Percentiles rank a stretch among this genome's conserved stretches.
Conservation (phyloP, 2,797 vertebrate species). For the Cheirogaleus major region DNA sequence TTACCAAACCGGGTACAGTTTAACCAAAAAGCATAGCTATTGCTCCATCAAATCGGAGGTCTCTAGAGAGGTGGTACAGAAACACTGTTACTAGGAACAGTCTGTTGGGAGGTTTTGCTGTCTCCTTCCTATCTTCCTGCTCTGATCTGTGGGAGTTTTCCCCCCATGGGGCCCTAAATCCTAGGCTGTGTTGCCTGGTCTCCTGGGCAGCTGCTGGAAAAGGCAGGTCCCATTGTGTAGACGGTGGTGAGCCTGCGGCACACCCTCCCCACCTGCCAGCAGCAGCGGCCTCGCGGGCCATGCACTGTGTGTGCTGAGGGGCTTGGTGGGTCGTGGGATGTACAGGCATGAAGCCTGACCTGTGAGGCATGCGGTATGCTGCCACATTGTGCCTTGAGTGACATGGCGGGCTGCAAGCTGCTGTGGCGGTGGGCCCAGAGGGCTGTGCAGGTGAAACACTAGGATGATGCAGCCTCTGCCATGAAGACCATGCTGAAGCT, state of each 20-base stretch:
- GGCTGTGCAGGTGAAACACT: not conserved
- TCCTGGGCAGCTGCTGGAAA: not conserved
- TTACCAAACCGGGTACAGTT: not conserved
- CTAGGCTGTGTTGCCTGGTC: not conserved
- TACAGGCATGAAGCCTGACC: not conserved
- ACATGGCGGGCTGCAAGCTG: not conserved
- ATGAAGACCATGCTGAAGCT: not conserved
- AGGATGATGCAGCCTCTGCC: not conserved
- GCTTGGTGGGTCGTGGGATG: too few relatives aligned
- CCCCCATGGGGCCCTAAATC: not conserved
- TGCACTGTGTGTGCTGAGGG: too few relatives aligned
- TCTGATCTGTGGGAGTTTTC: not conserved
- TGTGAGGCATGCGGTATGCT: fast-evolving
- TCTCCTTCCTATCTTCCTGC: not conserved
- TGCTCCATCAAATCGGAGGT: not conserved
- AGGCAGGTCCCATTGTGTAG: not conserved
- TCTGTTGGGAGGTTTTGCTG: fast-evolving
- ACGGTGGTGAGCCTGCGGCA: not conserved
- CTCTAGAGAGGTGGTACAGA: not conserved
- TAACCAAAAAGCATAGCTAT: not conserved
- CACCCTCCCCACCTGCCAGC: not conserved
- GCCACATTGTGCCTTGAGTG: not conserved
- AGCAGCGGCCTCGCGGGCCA: not conserved
- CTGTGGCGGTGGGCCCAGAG: not conserved
- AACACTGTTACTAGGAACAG: not conserved